Evolutionary conservation across 2,113 vertebrate species (phyloP).

Genomic region (Progne subis): DNA sequence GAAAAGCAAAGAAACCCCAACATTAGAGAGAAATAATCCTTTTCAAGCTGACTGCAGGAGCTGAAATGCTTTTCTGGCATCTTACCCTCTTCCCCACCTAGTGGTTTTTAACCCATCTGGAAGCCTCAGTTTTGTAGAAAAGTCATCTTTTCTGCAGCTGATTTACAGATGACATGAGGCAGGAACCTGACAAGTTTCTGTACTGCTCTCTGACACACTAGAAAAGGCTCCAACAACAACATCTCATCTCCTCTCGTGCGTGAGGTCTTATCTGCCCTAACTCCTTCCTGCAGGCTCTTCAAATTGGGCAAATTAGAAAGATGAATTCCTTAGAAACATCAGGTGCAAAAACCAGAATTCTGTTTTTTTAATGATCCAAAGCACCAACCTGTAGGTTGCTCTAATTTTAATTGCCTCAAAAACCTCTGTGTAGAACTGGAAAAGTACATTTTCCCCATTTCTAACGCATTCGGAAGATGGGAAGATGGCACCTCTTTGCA

Average conservation of each 20-base stretch:
- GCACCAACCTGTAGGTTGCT: not conserved
- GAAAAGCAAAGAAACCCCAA: slow-evolving; percentile 26
- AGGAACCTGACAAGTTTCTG: accelerated
- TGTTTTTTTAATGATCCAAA: not conserved
- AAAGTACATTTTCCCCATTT: not conserved
- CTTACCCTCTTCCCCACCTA: slow-evolving; percentile 9
- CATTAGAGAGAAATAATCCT: slow-evolving; percentile 48
- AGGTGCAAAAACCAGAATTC: not conserved
- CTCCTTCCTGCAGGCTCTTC: not conserved
- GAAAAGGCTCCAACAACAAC: not conserved
- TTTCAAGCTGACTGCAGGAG: slow-evolving; percentile 32
- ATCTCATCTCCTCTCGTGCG: not conserved
- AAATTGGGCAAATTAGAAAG: not conserved
- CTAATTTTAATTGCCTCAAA: not conserved
- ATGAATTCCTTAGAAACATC: not conserved
- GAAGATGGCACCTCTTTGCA: not conserved
- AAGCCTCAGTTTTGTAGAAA: not conserved
- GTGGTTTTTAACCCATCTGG: not conserved
- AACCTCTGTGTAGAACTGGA: not conserved
- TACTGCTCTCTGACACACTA: not conserved
- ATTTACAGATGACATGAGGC: not conserved
- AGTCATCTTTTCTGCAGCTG: not conserved
- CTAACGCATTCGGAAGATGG: not conserved
- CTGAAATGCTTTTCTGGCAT: slow-evolving; percentile 20
- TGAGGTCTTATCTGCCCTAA: not conserved